Evolutionary conservation across 2,888 invertebrate species (phyloP).

Genomic region (Zygogramma bicolorata): DNA sequence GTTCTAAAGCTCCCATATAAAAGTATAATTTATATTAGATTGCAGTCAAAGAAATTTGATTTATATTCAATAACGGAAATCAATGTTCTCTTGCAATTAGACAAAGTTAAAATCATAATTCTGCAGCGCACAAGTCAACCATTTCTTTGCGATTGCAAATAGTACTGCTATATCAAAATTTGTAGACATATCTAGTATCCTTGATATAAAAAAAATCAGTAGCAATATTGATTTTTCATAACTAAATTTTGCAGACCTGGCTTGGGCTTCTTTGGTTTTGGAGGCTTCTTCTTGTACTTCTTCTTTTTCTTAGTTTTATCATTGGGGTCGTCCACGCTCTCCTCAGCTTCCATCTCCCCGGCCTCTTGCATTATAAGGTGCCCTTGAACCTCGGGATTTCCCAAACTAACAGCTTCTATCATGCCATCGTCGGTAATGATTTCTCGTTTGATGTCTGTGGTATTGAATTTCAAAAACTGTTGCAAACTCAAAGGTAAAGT

Average conservation of each 20-base stretch:
- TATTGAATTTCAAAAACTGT: slow-evolving; percentile 75
- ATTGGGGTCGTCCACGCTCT: slow-evolving; percentile 59
- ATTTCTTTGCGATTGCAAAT: too few species aligned
- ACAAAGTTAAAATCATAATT: too few species aligned
- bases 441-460: slow-evolving; percentile 68
- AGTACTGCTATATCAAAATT: too few species aligned
- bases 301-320: slow-evolving; percentile 76
- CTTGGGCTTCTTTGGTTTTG: slow-evolving; percentile 83
- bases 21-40: too few species aligned
- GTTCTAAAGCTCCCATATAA: too few species aligned
- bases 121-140: too few species aligned
- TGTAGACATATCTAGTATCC: too few species aligned
- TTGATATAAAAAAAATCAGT: too few species aligned
- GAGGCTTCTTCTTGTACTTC: slow-evolving; percentile 84
- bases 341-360: slow-evolving; percentile 63
- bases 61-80: too few species aligned
- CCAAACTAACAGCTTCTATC: slow-evolving; percentile 67
- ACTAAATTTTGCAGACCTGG: slow-evolving; percentile 66
- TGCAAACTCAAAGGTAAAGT: slow-evolving; percentile 72
- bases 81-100: too few species aligned
- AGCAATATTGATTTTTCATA: not conserved
- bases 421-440: slow-evolving; percentile 68
- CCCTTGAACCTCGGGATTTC: slow-evolving; percentile 59
- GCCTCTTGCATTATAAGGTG: slow-evolving; percentile 62
- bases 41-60: too few species aligned